These are phyloP conservation scores for Pangasianodon hypophthalmus DNA, from an alignment of 2,113 vertebrate species.

Conservation along the genomic window DNA sequence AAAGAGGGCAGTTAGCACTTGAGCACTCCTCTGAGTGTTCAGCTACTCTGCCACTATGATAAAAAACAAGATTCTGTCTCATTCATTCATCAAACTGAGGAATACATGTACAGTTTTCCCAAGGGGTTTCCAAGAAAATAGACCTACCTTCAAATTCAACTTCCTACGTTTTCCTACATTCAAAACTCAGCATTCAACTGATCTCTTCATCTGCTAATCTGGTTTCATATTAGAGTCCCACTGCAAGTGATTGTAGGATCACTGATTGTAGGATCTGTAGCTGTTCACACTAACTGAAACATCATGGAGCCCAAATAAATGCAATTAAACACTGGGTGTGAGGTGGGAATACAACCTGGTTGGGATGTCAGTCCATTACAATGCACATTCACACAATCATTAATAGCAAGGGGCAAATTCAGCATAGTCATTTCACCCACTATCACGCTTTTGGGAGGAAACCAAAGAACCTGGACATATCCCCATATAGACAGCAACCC, in stretches of 20 bases:
- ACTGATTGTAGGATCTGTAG: background rate
- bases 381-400: background rate
- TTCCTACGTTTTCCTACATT: no score
- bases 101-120: background rate
- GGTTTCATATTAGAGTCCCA: background rate
- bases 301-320: background rate
- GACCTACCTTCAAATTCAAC: background rate
- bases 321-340: background rate
- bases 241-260: background rate
- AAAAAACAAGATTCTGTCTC: background rate
- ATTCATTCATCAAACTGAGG: background rate
- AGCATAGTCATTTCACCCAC: background rate
- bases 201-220: background rate
- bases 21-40: background rate
- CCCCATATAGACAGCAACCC: background rate
- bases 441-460: background rate
- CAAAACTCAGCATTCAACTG: background rate
- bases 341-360: background rate
- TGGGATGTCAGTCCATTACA: background rate
- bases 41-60: background rate
- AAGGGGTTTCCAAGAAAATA: background rate
- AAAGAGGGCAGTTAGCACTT: background rate
- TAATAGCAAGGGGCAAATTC: background rate
- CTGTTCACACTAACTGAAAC: background rate
- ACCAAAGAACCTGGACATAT: background rate